A percentile compares a stretch with the other conserved stretches of the same genome.
Conservation (phyloP, 2,888 invertebrate genomes). For the Quadriops clusia region DNA sequence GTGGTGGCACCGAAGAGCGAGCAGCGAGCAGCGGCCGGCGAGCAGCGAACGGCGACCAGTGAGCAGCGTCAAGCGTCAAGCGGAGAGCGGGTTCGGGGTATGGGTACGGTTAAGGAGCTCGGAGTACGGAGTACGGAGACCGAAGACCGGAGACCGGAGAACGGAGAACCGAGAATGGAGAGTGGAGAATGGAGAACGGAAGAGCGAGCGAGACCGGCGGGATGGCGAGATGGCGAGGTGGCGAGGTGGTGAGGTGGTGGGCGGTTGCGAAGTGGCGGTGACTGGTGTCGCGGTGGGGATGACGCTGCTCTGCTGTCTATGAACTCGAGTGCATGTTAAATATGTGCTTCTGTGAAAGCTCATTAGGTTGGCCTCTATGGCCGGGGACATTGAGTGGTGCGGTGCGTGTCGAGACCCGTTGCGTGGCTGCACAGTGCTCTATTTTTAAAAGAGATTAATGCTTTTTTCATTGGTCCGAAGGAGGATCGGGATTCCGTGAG, state of each 20-base stretch:
- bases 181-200: too few species aligned
- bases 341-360: constrained; percentile 38
- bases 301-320: constrained; percentile 35
- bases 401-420: constrained; percentile 31
- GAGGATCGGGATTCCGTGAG: constrained; percentile 29
- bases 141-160: constrained; percentile 4
- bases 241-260: constrained; percentile 25
- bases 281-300: constrained; percentile 22
- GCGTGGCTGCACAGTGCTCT: constrained; percentile 35
- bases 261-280: constrained; percentile 29
- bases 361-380: constrained; percentile 36
- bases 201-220: constrained; percentile 9
- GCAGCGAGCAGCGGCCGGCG: constrained; percentile 6
- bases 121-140: constrained; percentile 3
- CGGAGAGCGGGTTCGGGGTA: too few species aligned
- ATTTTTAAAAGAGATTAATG: constrained; percentile 42
- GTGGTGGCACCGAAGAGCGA: too few species aligned
- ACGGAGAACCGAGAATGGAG: too few species aligned
- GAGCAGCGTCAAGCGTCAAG: too few species aligned
- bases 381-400: constrained; percentile 30
- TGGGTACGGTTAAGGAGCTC: too few species aligned
- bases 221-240: constrained; percentile 9
- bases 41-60: constrained; percentile 2
- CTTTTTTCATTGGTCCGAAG: constrained; percentile 40
- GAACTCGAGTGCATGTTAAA: constrained; percentile 33